A percentile compares a stretch with the other conserved stretches of the same genome.
Conservation (phyloP, 2,797 vertebrate genomes). For the Bothrops alternatus region DNA sequence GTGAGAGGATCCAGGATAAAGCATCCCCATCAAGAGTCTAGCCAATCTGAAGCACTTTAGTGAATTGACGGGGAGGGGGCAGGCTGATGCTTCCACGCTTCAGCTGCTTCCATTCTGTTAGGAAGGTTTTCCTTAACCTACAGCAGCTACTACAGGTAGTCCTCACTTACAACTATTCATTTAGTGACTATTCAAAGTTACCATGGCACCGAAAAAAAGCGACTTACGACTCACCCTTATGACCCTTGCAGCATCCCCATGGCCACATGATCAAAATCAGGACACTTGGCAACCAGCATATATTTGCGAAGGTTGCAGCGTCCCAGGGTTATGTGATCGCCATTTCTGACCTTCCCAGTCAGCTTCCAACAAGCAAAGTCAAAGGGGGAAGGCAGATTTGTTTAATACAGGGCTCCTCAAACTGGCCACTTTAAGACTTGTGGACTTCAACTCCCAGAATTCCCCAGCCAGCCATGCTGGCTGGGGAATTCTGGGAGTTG, state of each 20-base stretch:
- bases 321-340: background rate
- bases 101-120: background rate
- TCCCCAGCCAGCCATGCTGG: too few species aligned
- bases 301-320: background rate
- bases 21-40: background rate
- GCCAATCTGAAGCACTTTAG: background rate
- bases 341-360: background rate
- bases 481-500: too few species aligned
- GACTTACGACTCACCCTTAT: background rate
- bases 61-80: background rate
- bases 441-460: too few species aligned
- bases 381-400: background rate
- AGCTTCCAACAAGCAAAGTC: background rate
- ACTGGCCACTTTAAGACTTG: too few species aligned
- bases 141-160: background rate
- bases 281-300: background rate
- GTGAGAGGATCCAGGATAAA: background rate
- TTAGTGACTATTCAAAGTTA: background rate
- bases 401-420: background rate
- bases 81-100: background rate
- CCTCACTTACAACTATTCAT: background rate
- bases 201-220: background rate
- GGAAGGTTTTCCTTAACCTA: background rate
- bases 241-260: background rate
- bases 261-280: background rate